Conservation (phyloP, 2,113 vertebrate genomes). For the Nothocercus nigrocapillus region DNA sequence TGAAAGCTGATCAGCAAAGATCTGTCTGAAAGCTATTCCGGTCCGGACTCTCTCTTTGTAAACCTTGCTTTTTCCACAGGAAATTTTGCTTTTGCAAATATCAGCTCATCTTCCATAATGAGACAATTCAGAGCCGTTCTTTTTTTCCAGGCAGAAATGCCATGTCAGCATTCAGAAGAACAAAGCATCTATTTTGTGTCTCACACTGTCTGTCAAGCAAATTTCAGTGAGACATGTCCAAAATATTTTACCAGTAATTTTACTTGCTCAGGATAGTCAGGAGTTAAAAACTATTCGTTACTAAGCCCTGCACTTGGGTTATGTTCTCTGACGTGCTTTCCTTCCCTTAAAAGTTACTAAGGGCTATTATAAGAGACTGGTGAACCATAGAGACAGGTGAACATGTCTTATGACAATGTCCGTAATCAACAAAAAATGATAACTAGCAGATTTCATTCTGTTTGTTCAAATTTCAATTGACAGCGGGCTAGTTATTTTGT, state of each 20-base stretch:
- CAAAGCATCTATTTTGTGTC: neutral
- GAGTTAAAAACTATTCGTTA: slow-evolving; percentile 4
- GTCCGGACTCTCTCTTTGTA: neutral
- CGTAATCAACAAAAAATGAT: neutral
- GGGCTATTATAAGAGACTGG: neutral
- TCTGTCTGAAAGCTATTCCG: neutral
- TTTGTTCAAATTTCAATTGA: neutral
- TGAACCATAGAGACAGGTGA: neutral
- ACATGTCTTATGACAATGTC: neutral
- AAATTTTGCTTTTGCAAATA: neutral
- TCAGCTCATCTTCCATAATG: neutral
- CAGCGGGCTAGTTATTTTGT: neutral
- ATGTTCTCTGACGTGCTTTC: neutral
- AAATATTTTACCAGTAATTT: neutral
- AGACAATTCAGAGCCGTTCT: neutral
- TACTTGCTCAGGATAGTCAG: neutral
- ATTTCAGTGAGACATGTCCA: neutral
- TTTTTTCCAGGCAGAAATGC: slow-evolving; percentile 4
- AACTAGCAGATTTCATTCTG: neutral
- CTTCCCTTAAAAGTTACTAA: neutral
- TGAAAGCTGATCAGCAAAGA: neutral
- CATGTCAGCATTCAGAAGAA: neutral
- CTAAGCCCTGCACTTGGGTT: neutral
- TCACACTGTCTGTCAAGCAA: neutral
- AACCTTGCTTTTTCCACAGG: neutral